Percentiles rank a stretch among this genome's conserved stretches.
Conservation (phyloP, 2,888 invertebrate species). For the Gisinianus flammeolus region DNA sequence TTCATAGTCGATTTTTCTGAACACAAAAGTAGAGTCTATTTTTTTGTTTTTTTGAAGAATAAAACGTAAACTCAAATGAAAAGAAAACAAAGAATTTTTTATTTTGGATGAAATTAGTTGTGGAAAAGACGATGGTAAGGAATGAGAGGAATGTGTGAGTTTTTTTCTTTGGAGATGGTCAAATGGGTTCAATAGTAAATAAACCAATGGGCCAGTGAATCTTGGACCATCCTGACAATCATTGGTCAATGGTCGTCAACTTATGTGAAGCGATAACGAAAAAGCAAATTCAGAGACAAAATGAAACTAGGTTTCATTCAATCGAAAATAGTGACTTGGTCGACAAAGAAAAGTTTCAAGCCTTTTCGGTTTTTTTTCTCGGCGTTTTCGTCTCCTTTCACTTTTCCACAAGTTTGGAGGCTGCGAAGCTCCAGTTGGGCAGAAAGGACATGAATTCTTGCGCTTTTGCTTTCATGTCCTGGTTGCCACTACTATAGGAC, state of each 20-base stretch:
- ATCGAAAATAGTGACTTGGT: slow-evolving; percentile 1
- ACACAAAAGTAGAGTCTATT: no score
- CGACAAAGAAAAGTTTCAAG: slow-evolving; percentile 1
- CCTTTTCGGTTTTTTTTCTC: not conserved
- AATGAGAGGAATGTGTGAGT: not conserved
- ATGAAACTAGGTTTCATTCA: slow-evolving; percentile 10
- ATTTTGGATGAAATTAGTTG: not conserved
- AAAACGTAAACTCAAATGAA: no score
- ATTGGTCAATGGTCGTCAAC: not conserved
- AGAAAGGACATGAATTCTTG: slow-evolving; percentile 18
- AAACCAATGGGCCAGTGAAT: not conserved
- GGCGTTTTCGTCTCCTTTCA: not conserved
- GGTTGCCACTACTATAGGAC: not conserved
- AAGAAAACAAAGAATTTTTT: not conserved
- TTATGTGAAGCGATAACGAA: slow-evolving; percentile 6
- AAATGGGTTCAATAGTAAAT: not conserved
- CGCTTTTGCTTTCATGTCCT: not conserved
- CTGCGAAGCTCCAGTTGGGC: not conserved
- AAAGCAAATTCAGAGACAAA: slow-evolving; percentile 8
- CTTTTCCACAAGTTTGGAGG: slow-evolving; percentile 2
- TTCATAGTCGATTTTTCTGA: no score
- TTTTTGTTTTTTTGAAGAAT: no score
- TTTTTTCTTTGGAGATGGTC: no score
- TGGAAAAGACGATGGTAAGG: no score
- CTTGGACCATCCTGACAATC: not conserved